These are phyloP conservation scores for Phalacrocorax carbo DNA, from an alignment of 2,113 vertebrate genomes.

Conservation along the genomic window DNA sequence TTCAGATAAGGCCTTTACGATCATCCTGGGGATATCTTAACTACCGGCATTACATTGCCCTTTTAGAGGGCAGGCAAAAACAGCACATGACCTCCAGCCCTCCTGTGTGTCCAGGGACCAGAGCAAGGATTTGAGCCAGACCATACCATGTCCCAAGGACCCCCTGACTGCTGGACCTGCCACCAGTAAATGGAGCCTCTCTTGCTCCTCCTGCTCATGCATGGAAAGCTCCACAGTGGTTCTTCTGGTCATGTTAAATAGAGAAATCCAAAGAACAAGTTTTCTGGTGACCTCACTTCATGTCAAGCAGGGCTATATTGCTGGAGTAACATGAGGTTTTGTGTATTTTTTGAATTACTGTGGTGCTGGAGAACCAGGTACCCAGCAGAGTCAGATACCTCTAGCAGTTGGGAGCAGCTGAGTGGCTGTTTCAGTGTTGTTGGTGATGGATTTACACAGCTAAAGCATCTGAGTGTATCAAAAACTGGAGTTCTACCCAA, in stretches of 20 bases:
- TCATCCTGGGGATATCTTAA: background rate
- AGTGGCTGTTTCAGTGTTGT: background rate
- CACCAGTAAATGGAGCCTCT: background rate
- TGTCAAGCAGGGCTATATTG: fast-evolving
- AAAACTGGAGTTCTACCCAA: background rate
- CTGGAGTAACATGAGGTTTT: fast-evolving
- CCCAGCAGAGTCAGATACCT: fast-evolving
- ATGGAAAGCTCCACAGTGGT: background rate
- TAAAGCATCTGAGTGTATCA: background rate
- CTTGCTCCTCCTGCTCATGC: fast-evolving
- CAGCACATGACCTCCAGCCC: background rate
- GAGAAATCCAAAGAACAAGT: background rate
- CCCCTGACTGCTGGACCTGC: background rate
- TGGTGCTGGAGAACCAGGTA: background rate
- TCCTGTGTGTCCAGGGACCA: background rate
- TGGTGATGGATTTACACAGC: background rate
- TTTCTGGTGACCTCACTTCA: background rate
- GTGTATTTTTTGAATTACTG: background rate
- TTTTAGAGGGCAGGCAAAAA: background rate
- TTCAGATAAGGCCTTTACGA: background rate
- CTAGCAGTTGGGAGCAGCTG: background rate
- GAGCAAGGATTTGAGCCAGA: background rate
- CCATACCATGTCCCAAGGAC: background rate
- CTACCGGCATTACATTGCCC: background rate
- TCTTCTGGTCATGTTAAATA: background rate